These are phyloP conservation scores for Thera britannica DNA, from an alignment of 2,888 invertebrate species.

Conservation along the genomic window DNA sequence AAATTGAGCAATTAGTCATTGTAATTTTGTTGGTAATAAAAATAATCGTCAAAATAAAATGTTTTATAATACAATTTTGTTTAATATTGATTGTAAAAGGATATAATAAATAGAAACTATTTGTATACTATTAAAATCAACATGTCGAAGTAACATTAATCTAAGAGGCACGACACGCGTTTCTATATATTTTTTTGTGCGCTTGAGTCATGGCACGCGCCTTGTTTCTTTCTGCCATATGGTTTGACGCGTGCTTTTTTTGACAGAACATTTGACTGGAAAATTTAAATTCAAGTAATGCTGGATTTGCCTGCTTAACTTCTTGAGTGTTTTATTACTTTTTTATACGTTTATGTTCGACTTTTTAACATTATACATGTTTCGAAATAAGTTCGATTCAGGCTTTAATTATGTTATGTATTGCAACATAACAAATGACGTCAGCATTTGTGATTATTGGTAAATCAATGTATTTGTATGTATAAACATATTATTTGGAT, in stretches of 20 bases:
- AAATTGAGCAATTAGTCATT: constrained; percentile 30
- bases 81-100: constrained; percentile 28
- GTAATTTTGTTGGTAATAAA: constrained; percentile 19
- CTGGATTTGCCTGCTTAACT: background rate
- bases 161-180: constrained; percentile 43
- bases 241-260: constrained; percentile 31
- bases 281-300: background rate
- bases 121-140: constrained; percentile 44
- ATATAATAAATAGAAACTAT: constrained; percentile 36
- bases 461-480: no score
- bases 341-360: background rate
- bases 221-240: constrained; percentile 31
- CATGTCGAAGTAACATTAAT: constrained; percentile 50
- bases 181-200: constrained; percentile 48
- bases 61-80: constrained; percentile 37
- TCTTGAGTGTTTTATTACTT: background rate
- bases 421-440: background rate
- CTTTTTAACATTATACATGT: no score
- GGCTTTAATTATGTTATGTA: background rate
- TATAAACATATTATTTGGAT: background rate
- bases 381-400: background rate
- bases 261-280: constrained; percentile 12
- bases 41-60: constrained; percentile 36
- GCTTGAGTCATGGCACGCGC: constrained; percentile 59
- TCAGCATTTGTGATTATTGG: background rate